Conservation (phyloP, 92 coral and sea anemone species). For the Metridium senile region DNA sequence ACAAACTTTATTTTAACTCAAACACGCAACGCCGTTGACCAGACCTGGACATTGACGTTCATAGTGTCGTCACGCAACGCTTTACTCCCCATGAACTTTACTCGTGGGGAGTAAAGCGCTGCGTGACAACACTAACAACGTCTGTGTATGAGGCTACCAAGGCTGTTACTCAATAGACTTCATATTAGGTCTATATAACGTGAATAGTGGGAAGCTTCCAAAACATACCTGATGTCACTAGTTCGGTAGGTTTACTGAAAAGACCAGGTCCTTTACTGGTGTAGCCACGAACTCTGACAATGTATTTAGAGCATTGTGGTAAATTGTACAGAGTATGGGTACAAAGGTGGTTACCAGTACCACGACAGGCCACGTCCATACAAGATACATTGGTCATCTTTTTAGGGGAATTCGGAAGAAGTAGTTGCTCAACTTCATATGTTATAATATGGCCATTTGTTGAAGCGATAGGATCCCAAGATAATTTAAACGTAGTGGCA, state of each 20-base stretch:
- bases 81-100: too few relatives aligned
- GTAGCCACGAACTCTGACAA: not conserved
- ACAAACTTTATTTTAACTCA: not conserved
- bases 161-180: too few relatives aligned
- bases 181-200: too few relatives aligned
- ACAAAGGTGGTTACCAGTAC: not conserved
- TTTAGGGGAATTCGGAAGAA: not conserved
- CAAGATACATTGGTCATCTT: not conserved
- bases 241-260: not conserved
- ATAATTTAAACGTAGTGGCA: not conserved
- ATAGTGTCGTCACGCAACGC: too few relatives aligned
- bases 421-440: constrained; percentile 1
- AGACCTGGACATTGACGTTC: too few relatives aligned
- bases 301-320: constrained; percentile 2
- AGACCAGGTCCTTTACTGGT: constrained; percentile 6
- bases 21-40: too few relatives aligned
- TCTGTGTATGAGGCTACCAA: too few relatives aligned
- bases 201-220: too few relatives aligned
- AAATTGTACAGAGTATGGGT: not conserved
- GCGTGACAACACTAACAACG: too few relatives aligned
- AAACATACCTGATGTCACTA: not conserved
- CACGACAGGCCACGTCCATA: not conserved
- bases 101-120: too few relatives aligned
- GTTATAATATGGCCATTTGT: constrained; percentile 7
- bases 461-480: not conserved